Evolutionary conservation across 2,113 vertebrate species (phyloP).

Genomic region (Butorides virescens): DNA sequence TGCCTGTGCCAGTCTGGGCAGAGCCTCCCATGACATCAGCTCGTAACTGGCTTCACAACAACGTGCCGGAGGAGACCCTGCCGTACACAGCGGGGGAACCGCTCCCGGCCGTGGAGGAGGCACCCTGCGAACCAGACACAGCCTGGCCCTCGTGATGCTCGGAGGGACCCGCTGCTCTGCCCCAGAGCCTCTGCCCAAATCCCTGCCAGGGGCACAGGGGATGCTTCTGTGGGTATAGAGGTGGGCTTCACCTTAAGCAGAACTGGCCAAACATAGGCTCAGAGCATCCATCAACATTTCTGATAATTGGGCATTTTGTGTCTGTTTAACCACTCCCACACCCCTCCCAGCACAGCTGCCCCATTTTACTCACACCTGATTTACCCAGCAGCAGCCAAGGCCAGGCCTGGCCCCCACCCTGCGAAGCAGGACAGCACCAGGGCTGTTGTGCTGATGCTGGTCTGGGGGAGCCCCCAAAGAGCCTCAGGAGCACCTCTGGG

Average conservation of each 20-base stretch:
- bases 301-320: background rate
- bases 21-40: slow-evolving; percentile 51
- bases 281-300: background rate
- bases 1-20: slow-evolving; percentile 8
- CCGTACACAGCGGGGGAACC: accelerated
- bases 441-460: background rate
- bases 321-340: background rate
- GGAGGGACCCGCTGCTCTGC: background rate
- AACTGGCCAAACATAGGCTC: background rate
- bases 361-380: background rate
- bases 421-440: background rate
- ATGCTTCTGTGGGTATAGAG: background rate
- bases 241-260: background rate
- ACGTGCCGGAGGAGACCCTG: background rate
- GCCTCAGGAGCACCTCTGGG: accelerated
- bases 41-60: background rate
- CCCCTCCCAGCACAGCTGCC: no score
- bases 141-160: background rate
- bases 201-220: background rate
- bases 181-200: background rate
- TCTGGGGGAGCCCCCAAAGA: no score
- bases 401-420: background rate
- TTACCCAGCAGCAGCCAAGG: no score
- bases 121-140: background rate
- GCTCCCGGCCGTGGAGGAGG: accelerated